Percentiles rank a stretch among this genome's conserved stretches.
Evolutionary conservation across 2,888 invertebrate species (phyloP).

Genomic region (Leptarthrus brevirostris): DNA sequence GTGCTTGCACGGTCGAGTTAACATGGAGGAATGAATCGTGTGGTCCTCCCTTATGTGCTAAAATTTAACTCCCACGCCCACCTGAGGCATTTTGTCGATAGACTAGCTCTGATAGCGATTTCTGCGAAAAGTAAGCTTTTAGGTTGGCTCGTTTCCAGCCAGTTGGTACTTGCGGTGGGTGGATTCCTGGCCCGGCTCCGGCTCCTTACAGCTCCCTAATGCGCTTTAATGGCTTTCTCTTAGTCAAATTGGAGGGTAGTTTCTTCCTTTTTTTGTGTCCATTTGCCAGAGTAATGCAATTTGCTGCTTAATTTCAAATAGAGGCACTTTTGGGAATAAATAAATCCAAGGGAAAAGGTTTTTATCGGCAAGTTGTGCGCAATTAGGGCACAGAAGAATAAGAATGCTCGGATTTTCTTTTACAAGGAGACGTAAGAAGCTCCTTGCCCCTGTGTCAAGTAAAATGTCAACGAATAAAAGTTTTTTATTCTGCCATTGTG

Average conservation of each 20-base stretch:
- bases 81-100: conserved; percentile 41
- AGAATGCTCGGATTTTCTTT: no score
- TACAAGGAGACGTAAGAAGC: no score
- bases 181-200: background rate
- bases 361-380: conserved; percentile 11
- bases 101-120: conserved; percentile 19
- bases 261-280: conserved; percentile 43
- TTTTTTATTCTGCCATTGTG: no score
- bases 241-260: conserved; percentile 42
- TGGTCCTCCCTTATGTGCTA: background rate
- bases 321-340: conserved; percentile 45
- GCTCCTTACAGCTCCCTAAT: background rate
- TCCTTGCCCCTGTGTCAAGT: no score
- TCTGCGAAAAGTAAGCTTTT: background rate
- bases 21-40: background rate
- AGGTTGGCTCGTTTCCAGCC: background rate
- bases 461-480: no score
- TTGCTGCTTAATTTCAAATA: conserved; percentile 47
- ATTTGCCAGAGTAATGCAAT: conserved; percentile 45
- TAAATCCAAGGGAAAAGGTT: conserved; percentile 28
- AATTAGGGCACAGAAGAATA: background rate
- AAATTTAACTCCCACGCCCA: background rate
- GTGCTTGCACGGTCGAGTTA: conserved; percentile 28
- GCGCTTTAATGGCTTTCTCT: conserved; percentile 46
- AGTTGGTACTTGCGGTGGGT: conserved; percentile 13